Base-by-base conservation (phyloP, 2,888 invertebrate species). In the Aphodius sticticus region DNA sequence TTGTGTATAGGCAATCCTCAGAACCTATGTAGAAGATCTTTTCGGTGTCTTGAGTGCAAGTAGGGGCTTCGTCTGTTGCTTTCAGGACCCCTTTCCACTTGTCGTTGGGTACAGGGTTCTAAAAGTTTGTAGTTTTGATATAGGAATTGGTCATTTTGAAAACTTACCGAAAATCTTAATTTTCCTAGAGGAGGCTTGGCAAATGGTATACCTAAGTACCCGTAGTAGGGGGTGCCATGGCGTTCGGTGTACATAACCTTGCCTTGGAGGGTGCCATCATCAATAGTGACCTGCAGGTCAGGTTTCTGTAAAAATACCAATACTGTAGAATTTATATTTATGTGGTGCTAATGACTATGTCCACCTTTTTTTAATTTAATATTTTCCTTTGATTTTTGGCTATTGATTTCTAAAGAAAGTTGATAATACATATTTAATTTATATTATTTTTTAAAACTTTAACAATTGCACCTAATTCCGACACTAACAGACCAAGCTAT, bases 1-100 rank as follows among this genome's bases (percentile, higher is more conserved):
- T 86, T 16, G 86, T 69, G 79, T 84, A 86, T 15, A 87, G 80
- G 77, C 86, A 87, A 78, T 86, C 86, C 82, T 87, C 87, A 35
- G 83, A 79, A 76, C 85, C 86, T 16, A 77, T 80, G 14, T 81
- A 75, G 71, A 85, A 83, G 6, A 77, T 81, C 6, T 77, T 80
- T 74, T 77, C 75, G 36, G 78, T 78, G 70, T 82, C 76, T 78
- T 84, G 84, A 69, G 81, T 78, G 77, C 84, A 84, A 14, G 78
- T 75, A 26, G 81, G 75, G 3, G 78, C 82, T 77, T 83, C 84
- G 70, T 78, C 71, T 35, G 81, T 84, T 15, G 83, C 82, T 76
- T 82, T 81, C 15, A 83, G 77, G 7, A 84, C 72, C 16, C 83
- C 84, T 14, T 77, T 70, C 84, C 84, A 84, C 36, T 79, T 77